Conservation (phyloP, 1,140 invertebrate species). For the Lycorma delicatula region DNA sequence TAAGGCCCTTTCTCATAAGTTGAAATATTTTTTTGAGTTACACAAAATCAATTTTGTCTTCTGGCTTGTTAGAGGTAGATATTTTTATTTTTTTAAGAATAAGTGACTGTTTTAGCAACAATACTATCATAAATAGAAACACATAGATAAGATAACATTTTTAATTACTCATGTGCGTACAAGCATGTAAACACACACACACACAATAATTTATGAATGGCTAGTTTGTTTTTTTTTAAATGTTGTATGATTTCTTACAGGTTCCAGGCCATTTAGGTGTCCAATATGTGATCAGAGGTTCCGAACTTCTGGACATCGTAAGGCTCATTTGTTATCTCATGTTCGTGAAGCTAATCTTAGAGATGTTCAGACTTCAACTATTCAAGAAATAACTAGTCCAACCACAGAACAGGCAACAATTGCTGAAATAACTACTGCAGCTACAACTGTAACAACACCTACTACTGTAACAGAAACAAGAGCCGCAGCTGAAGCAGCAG, state of each 20-base stretch:
- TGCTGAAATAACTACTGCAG: background rate
- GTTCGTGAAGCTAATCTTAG: background rate
- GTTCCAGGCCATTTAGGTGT: slow-evolving; percentile 59
- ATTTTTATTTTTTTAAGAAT: too few relatives aligned
- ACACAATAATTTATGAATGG: too few relatives aligned
- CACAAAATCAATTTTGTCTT: too few relatives aligned
- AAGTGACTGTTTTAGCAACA: too few relatives aligned
- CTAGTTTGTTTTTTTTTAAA: background rate
- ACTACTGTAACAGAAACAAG: background rate
- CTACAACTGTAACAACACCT: background rate
- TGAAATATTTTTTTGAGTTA: too few relatives aligned
- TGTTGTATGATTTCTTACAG: slow-evolving; percentile 34
- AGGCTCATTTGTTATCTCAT: slow-evolving; percentile 51
- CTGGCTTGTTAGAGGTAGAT: too few relatives aligned
- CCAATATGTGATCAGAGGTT: slow-evolving; percentile 52
- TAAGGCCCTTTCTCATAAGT: too few relatives aligned
- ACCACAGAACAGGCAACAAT: background rate
- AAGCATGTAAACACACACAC: too few relatives aligned
- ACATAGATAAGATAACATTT: too few relatives aligned
- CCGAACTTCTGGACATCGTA: slow-evolving; percentile 57
- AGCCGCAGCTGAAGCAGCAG: background rate
- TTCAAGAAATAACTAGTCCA: background rate
- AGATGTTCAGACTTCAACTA: too few relatives aligned
- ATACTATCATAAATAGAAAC: too few relatives aligned
- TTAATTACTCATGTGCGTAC: too few relatives aligned